A percentile compares a stretch with the other conserved stretches of the same genome.
Evolutionary conservation across 2,113 vertebrate species (phyloP).

Genomic region (Carassius gibelio): DNA sequence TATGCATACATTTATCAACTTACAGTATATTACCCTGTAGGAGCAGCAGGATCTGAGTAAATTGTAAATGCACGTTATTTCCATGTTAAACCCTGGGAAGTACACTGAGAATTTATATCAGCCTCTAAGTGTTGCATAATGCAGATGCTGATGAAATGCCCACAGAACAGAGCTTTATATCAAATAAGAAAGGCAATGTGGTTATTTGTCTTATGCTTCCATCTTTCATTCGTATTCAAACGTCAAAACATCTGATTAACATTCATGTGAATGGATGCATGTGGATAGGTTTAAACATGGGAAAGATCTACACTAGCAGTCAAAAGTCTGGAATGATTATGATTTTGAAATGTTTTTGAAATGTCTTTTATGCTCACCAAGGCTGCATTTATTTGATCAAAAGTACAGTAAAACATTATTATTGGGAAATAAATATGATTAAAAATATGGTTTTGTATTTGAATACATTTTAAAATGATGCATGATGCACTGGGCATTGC

Average conservation of each 20-base stretch:
- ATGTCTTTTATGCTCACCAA: background rate
- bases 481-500: too few species aligned
- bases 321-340: background rate
- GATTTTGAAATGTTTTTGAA: background rate
- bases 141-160: background rate
- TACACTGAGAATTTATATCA: slow-evolving; percentile 11
- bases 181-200: background rate
- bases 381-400: background rate
- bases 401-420: background rate
- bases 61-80: background rate
- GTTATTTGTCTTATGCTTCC: background rate
- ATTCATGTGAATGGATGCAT: background rate
- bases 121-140: slow-evolving; percentile 10
- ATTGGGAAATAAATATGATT: background rate
- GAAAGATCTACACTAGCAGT: background rate
- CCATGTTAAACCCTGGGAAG: background rate
- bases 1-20: slow-evolving; percentile 20
- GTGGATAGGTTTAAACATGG: background rate
- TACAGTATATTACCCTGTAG: background rate
- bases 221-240: background rate
- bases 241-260: background rate
- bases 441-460: background rate
- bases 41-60: background rate
- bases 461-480: background rate
- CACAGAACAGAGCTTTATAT: background rate